Conservation (phyloP, 2,113 vertebrate genomes). For the Macroglossus sobrinus region DNA sequence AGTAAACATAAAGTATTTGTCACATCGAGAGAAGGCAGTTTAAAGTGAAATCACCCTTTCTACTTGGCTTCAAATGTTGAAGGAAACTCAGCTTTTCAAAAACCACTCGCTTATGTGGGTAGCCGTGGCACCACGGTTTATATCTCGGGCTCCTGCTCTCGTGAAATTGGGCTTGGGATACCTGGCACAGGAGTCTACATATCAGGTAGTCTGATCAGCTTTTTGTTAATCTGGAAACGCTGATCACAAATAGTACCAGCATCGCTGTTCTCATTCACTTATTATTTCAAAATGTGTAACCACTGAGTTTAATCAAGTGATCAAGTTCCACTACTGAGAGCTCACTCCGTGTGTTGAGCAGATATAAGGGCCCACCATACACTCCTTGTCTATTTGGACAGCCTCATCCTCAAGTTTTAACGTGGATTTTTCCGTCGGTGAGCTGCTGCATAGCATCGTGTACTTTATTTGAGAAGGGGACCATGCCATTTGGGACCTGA, state of each 20-base stretch:
- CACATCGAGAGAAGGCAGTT: neutral
- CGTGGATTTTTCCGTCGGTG: fast-evolving
- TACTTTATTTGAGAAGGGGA: neutral
- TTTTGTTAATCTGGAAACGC: neutral
- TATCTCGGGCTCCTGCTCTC: neutral
- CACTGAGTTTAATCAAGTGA: neutral
- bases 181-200: neutral
- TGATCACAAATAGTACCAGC: neutral
- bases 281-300: neutral
- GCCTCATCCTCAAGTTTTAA: neutral
- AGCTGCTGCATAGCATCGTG: fast-evolving
- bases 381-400: fast-evolving
- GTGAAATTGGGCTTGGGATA: neutral
- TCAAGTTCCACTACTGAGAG: fast-evolving
- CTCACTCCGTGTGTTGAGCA: neutral
- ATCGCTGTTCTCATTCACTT: neutral
- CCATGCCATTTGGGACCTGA: no score
- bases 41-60: neutral
- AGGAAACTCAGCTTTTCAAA: neutral
- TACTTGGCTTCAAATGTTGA: neutral
- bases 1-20: neutral
- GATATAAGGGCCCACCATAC: fast-evolving
- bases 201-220: neutral
- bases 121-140: fast-evolving
- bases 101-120: neutral